Conservation (phyloP, 2,797 vertebrate genomes). For the Micropoecilia bifurca region DNA sequence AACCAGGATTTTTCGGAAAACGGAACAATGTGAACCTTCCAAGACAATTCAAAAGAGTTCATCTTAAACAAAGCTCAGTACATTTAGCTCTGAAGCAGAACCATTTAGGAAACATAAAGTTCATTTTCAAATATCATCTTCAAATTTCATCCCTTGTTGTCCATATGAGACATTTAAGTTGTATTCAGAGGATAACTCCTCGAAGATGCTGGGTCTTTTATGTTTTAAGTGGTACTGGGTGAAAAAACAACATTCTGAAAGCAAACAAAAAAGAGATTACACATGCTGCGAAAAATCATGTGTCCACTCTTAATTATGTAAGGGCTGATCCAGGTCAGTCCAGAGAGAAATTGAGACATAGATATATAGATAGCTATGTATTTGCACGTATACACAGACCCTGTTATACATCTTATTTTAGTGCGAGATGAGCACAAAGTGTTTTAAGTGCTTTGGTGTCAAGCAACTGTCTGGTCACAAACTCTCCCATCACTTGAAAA, state of each 20-base stretch:
- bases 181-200: neutral
- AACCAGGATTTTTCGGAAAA: neutral
- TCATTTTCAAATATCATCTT: neutral
- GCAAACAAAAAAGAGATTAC: neutral
- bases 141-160: slow-evolving; percentile 3
- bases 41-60: neutral
- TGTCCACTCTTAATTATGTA: neutral
- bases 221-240: neutral
- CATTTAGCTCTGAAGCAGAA: neutral
- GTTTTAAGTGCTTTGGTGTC: slow-evolving; percentile 46
- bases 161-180: neutral
- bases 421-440: slow-evolving; percentile 21
- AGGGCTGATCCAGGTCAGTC: neutral
- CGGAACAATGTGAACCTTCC: neutral
- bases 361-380: neutral
- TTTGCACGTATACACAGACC: neutral
- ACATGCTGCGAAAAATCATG: neutral
- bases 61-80: neutral
- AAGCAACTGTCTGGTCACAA: slow-evolving; percentile 49
- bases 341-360: neutral
- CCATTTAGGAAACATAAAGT: neutral
- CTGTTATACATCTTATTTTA: slow-evolving; percentile 7
- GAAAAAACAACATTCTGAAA: slow-evolving; percentile 20
- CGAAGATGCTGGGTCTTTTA: neutral
- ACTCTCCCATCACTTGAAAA: slow-evolving; percentile 42